Base-by-base conservation (phyloP, 1,140 invertebrate genomes). In the Yoshiicerus persimilis region DNA sequence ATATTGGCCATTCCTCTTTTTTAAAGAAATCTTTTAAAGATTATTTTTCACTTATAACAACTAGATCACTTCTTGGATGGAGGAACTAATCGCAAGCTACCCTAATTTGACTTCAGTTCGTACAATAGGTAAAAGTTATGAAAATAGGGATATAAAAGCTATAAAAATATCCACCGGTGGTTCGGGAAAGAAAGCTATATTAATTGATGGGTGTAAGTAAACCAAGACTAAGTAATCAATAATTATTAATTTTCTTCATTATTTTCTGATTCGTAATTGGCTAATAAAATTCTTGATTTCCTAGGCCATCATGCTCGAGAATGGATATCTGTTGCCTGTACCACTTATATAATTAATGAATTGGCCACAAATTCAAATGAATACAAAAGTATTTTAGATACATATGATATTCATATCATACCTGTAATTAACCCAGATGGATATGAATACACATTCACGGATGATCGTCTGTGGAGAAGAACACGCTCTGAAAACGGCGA, bases 391-490 rank as follows among this genome's bases (percentile, higher is more conserved):
- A 32, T 89, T 23, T 56, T 89, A 16, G 47, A 88, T 4, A 27
- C 13, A 25, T 23, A 93, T 86, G 92, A 94, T 88, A 95, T 94
- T 92, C 94, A 95, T 91, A 92, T 96, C 84, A 92, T 96, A 88
- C 96, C 95, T 0, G 93, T 96, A 13, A 91, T 94, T 4, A 96
- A 96, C 92, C 95, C 95, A 5, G 96, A 96, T 92, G 96, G 96
- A 2, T 96, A 95, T 90, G 93, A 93, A 39, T 96, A 94, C 90
- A 94, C 4, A 41, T 41, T 47, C 94, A 9, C 93, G 94, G 75
- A 92, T 89, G 86, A 91, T 66, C 85, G 91, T 1, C 64, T 90
- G 75, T 92, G 91, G 91, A 87, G 91, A 86, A 91, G 91, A 86
- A 90, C 88, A 4, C 77, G 90, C 41, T 84, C 88, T 27, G 25